Evolutionary conservation across 1,140 invertebrate genomes (phyloP), one percentile per base, ranked within the genome.

Genomic region (Philopotamus ludificatus): DNA sequence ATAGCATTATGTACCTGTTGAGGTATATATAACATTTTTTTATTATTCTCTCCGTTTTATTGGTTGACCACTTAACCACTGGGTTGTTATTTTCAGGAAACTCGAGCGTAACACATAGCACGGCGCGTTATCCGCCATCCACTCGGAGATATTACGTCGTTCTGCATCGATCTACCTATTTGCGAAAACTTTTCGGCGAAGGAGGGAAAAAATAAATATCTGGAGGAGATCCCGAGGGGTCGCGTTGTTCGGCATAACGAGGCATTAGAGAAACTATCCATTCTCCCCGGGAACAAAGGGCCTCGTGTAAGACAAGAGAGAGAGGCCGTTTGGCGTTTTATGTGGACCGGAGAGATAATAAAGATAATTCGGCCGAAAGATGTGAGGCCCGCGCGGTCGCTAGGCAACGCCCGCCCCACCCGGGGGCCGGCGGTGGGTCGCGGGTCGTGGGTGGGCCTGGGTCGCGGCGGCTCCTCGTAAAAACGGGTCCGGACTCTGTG

Each of bases 301-400:
- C 22, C 55, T 4, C 39, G 23, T 34, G 12, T 34, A 8, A 21
- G 41, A 60, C 41, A 60, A 60, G 57, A 60, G 34, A 60, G 44
- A 41, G 44, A 41, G 44, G 57, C 57, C 44, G 57, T 60, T 60
- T 47, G 57, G 57, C 57, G 28, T 60, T 60, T 60, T 60, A 60
- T 60, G 57, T 60, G 57, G 57, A 60, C 57, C 57, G 57, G 57
- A 60, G 57, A 60, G 57, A 60, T 60, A 60, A 60, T 60, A 60
- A 60, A 60, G 57, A 60, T 60, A 60, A 60, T 60, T 60, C 57
- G 57, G 42, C 22, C 57, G 42, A 47, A 47, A 47, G 57, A 58
- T 60, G 57, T 60, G 57, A 60, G 57, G 57, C 57, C 57, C 28
- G 57, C n/a, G n/a, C 57, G 42, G 57, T 60, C 47, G 57, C 57